A percentile compares a stretch with the other conserved stretches of the same genome.
phyloP scores from a whole-genome alignment of 2,113 vertebrate species.

The Pseudopipra pipra region DNA sequence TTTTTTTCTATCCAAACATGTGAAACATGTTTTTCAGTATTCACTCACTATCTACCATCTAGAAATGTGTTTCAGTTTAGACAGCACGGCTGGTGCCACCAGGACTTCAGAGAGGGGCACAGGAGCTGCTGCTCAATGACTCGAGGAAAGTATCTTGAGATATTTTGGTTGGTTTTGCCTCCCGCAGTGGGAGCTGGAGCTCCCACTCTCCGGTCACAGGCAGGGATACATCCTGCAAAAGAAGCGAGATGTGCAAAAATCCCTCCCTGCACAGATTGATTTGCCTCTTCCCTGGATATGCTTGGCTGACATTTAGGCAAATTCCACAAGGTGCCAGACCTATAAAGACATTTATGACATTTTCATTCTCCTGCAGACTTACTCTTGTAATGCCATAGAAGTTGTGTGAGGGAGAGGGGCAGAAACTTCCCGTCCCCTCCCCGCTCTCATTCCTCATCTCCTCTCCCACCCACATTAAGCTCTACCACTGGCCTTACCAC shows the following conservation, averaged over 20 bases:
- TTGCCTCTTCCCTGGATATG: background rate
- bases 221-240: background rate
- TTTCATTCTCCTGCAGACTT: background rate
- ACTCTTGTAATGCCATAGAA: background rate
- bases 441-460: accelerated
- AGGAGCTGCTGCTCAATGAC: background rate
- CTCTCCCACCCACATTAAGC: accelerated
- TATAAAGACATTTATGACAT: background rate
- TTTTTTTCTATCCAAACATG: background rate
- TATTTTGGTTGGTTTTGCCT: background rate
- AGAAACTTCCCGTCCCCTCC: background rate
- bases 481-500: background rate
- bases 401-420: background rate
- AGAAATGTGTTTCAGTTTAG: background rate
- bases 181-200: background rate
- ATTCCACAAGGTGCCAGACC: background rate
- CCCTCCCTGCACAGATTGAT: background rate
- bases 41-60: background rate
- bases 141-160: background rate
- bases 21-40: background rate
- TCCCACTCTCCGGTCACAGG: accelerated
- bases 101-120: background rate
- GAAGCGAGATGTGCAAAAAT: background rate
- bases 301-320: background rate
- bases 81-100: background rate